Conservation (phyloP, 2,888 invertebrate genomes). For the Argynnis bischoffii region DNA sequence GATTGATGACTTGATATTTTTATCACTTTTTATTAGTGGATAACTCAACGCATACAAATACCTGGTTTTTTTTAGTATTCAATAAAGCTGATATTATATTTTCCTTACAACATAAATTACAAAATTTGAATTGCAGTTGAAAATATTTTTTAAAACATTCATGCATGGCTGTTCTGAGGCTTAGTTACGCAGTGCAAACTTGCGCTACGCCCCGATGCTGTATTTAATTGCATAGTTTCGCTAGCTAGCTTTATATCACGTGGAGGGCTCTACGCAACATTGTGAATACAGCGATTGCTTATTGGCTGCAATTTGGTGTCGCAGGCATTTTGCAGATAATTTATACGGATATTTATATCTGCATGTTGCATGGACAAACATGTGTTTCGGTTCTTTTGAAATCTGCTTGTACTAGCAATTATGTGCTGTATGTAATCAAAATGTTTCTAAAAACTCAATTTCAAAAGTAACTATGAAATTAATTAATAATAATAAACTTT, state of each 20-base stretch:
- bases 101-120: neutral
- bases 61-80: no score
- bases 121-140: neutral
- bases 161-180: conserved; percentile 1
- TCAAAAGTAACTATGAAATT: no score
- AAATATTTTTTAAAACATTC: conserved; percentile 6
- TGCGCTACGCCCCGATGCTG: conserved; percentile 22
- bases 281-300: conserved; percentile 23
- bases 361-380: no score
- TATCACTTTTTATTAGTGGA: no score
- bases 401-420: no score
- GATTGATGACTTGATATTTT: no score
- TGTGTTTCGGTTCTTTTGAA: no score
- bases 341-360: neutral
- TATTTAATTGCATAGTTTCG: conserved; percentile 30
- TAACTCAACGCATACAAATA: no score
- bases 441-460: no score
- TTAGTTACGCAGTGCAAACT: conserved; percentile 28
- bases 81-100: no score
- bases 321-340: neutral
- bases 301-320: conserved; percentile 5
- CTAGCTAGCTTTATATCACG: conserved; percentile 23
- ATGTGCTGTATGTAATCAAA: no score
- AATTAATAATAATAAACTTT: no score
- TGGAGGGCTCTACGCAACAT: conserved; percentile 20